These are phyloP conservation scores for Alethe diademata DNA, from an alignment of 2,113 vertebrate genomes.

Conservation along the genomic window DNA sequence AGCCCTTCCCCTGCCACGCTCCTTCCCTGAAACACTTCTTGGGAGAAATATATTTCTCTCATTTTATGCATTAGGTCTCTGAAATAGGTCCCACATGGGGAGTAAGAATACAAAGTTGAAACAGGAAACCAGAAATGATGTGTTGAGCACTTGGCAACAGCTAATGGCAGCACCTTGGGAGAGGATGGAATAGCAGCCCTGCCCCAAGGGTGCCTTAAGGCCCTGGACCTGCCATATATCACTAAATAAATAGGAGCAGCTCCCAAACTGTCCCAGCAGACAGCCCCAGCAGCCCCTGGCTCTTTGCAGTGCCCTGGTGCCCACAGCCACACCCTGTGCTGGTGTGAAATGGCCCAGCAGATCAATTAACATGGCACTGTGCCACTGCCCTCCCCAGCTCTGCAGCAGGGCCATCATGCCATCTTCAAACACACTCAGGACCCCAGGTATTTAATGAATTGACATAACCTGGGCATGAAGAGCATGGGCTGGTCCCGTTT, in stretches of 20 bases:
- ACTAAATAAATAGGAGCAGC: not conserved
- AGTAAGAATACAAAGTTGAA: not conserved
- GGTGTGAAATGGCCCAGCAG: not conserved
- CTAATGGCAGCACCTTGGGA: not conserved
- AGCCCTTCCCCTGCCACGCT: not conserved
- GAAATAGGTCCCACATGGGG: not conserved
- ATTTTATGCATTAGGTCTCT: not conserved
- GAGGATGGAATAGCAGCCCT: not conserved
- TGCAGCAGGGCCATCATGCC: accelerated
- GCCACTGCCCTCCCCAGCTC: not conserved
- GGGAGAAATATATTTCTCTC: not conserved
- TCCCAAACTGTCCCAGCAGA: not conserved
- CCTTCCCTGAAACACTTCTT: not conserved
- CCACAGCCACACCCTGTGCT: not conserved
- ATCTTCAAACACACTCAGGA: not conserved
- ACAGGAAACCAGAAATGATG: not conserved
- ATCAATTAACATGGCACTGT: accelerated
- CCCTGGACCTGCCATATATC: not conserved
- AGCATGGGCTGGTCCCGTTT: not conserved
- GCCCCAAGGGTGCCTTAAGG: not conserved
- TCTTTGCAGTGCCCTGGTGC: accelerated
- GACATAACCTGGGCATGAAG: not conserved
- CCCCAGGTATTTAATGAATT: not conserved
- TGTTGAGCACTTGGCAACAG: not conserved
- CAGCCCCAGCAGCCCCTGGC: not conserved